Evolutionary conservation across 2,113 vertebrate species (phyloP).

Genomic region (Boleophthalmus pectinirostris): DNA sequence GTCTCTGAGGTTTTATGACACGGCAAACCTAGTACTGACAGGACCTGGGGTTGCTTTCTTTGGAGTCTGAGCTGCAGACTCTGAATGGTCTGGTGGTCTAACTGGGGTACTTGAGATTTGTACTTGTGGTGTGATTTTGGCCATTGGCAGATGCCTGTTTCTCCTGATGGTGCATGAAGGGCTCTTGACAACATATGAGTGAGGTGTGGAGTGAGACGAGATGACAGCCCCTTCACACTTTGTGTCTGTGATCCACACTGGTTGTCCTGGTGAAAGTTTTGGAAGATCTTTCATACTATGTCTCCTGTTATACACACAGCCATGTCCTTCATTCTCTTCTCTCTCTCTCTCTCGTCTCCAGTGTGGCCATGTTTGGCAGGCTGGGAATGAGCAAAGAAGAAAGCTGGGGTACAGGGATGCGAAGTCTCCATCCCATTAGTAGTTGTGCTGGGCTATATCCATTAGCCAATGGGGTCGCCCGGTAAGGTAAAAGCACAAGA

Average conservation of each 20-base stretch:
- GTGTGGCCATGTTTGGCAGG: no score
- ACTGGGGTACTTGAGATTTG: background rate
- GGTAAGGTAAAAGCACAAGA: no score
- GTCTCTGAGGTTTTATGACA: slow-evolving; percentile 6
- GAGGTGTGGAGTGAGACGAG: background rate
- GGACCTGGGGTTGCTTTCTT: background rate
- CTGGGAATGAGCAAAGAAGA: no score
- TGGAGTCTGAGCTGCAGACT: background rate
- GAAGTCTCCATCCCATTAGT: no score
- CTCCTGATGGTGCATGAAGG: background rate
- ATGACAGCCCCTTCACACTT: background rate
- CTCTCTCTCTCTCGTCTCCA: no score
- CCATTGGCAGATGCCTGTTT: background rate
- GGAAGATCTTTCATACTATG: background rate
- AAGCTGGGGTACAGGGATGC: no score
- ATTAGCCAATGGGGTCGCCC: no score
- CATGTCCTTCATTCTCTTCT: no score
- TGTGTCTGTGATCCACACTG: slow-evolving; percentile 10
- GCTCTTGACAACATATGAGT: background rate
- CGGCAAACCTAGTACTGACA: background rate
- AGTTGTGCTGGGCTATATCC: no score
- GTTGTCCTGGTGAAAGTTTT: slow-evolving; percentile 9
- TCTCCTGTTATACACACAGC: no score
- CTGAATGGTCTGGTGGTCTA: background rate
- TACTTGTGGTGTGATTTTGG: background rate